Conservation (phyloP, 2,113 vertebrate species). For the Pteropus alecto region DNA sequence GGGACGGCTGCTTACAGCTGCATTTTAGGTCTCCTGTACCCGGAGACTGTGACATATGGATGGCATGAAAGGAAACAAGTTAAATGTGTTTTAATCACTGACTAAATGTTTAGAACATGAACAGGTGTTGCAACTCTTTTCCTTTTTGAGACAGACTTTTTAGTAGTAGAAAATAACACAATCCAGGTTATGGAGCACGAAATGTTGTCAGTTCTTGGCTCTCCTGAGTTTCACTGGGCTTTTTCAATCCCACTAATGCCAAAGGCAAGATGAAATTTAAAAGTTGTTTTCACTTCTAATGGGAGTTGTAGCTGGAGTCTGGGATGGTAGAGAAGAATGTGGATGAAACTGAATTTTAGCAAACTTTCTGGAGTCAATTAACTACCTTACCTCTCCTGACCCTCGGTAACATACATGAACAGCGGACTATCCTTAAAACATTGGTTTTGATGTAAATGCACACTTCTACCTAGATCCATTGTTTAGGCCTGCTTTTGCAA, state of each 20-base stretch:
- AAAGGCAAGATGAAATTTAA: neutral
- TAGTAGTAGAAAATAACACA: rapidly evolving
- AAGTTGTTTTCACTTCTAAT: neutral
- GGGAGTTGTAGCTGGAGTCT: neutral
- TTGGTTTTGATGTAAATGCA: neutral
- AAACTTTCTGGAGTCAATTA: neutral
- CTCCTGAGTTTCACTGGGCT: neutral
- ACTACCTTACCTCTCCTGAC: neutral
- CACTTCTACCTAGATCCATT: rapidly evolving
- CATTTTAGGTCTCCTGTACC: neutral
- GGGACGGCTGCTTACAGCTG: neutral
- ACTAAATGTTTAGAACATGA: neutral
- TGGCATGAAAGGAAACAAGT: neutral
- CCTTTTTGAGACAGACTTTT: neutral
- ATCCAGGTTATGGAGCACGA: neutral
- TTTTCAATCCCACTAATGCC: neutral
- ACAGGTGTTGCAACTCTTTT: neutral
- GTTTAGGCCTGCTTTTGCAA: neutral
- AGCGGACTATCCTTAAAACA: rapidly evolving
- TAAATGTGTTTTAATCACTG: neutral
- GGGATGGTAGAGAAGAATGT: neutral
- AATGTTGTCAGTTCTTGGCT: rapidly evolving
- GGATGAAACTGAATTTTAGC: neutral
- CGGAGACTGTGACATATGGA: rapidly evolving
- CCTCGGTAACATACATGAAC: rapidly evolving